Percentiles rank a stretch among this genome's conserved stretches.
Conservation (phyloP, 2,888 invertebrate genomes). For the Leptopilina drosophilae region DNA sequence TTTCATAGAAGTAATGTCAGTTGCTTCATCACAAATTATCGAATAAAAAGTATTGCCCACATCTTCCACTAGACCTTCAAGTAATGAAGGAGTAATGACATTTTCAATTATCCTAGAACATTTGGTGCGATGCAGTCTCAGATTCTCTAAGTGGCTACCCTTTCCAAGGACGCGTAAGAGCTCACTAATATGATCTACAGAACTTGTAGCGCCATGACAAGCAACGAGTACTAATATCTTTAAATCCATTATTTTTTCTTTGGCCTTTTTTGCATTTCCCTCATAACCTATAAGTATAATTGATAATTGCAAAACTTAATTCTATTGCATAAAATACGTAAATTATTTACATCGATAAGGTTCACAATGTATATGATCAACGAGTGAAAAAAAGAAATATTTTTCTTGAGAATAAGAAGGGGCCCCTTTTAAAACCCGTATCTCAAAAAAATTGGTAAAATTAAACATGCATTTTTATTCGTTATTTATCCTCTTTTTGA, state of each 20-base stretch:
- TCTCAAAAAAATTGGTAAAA: too few relatives aligned
- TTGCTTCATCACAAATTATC: slow-evolving; percentile 60
- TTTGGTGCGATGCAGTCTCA: slow-evolving; percentile 57
- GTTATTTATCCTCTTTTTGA: too few relatives aligned
- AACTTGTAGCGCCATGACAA: slow-evolving; percentile 51
- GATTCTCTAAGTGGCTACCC: slow-evolving; percentile 43
- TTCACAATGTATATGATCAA: too few relatives aligned
- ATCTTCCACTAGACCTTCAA: slow-evolving; percentile 56
- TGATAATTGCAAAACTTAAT: too few relatives aligned
- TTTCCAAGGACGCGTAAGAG: slow-evolving; percentile 52
- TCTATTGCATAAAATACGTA: too few relatives aligned
- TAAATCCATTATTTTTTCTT: slow-evolving; percentile 47
- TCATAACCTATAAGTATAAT: background rate
- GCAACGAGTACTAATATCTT: slow-evolving; percentile 53
- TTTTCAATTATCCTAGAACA: slow-evolving; percentile 56
- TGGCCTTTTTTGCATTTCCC: background rate
- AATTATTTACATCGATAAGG: too few relatives aligned
- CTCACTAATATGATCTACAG: slow-evolving; percentile 55
- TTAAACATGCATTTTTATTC: too few relatives aligned
- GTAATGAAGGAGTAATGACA: slow-evolving; percentile 51
- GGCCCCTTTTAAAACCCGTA: too few relatives aligned
- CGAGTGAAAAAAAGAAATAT: too few relatives aligned
- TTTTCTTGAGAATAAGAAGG: too few relatives aligned
- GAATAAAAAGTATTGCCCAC: slow-evolving; percentile 55
- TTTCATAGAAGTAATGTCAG: slow-evolving; percentile 58